A percentile compares a stretch with the other conserved stretches of the same genome.
These are phyloP conservation scores for Megalurothrips usitatus DNA, from an alignment of 2,888 invertebrate species.

Conservation along the genomic window DNA sequence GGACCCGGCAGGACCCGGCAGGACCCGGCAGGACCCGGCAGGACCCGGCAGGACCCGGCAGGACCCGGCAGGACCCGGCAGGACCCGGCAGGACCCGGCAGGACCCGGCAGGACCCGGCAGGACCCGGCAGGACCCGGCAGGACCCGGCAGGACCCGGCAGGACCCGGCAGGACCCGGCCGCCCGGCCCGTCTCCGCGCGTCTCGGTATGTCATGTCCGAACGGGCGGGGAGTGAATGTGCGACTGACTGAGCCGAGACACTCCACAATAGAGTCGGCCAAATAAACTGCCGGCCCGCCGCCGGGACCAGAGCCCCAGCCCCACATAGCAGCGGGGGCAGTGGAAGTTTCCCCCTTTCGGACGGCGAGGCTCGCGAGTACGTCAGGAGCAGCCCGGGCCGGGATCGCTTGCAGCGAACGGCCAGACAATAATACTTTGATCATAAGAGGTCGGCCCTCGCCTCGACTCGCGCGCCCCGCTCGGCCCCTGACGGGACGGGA, in stretches of 20 bases:
- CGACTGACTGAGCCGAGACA: not conserved
- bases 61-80: too few species aligned
- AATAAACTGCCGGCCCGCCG: not conserved
- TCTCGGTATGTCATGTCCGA: not conserved
- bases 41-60: too few species aligned
- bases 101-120: too few species aligned
- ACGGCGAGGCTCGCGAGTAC: not conserved
- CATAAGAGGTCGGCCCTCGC: not conserved
- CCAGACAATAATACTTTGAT: conserved; percentile 21
- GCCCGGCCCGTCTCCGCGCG: not conserved
- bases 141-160: too few species aligned
- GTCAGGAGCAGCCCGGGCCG: not conserved
- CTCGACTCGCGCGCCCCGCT: not conserved
- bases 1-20: too few species aligned
- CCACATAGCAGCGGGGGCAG: too few species aligned
- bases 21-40: too few species aligned
- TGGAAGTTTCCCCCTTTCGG: not conserved
- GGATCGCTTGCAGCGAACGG: not conserved
- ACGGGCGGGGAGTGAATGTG: not conserved
- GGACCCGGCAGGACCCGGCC: too few species aligned
- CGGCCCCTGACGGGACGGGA: not conserved
- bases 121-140: too few species aligned
- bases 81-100: too few species aligned
- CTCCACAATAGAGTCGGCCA: conserved; percentile 9
- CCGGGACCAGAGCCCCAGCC: not conserved